These are phyloP conservation scores for Eublepharis macularius DNA, from an alignment of 2,113 vertebrate genomes.

Conservation along the genomic window DNA sequence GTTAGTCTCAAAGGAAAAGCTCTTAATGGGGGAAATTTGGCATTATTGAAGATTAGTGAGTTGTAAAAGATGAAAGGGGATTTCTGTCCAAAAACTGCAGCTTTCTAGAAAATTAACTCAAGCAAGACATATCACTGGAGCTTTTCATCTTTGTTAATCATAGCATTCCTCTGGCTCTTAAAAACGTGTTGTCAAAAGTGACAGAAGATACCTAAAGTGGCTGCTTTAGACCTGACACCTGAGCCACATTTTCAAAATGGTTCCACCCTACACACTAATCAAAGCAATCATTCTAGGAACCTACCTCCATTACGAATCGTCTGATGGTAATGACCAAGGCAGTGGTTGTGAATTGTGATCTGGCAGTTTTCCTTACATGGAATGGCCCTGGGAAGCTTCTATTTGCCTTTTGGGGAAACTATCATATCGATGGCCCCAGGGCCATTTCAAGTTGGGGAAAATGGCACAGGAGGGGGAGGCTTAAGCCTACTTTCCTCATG, in stretches of 20 bases:
- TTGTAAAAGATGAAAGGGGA: neutral
- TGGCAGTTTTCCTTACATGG: no score
- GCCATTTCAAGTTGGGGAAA: no score
- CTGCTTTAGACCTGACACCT: neutral
- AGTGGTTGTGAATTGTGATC: no score
- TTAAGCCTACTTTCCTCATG: no score
- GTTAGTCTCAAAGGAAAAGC: conserved; percentile 6
- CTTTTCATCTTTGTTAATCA: neutral
- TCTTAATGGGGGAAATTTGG: neutral
- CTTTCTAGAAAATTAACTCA: neutral
- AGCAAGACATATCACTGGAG: neutral
- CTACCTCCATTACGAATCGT: neutral
- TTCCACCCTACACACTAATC: no score
- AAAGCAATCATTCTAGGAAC: neutral
- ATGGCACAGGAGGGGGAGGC: no score
- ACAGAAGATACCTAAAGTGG: neutral
- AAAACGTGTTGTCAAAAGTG: neutral
- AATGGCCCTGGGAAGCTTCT: no score
- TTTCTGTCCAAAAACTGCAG: accelerated
- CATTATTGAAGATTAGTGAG: neutral
- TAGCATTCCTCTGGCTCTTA: neutral
- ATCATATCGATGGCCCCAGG: no score
- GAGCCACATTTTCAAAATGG: neutral
- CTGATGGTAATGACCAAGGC: neutral
- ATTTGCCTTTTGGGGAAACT: no score